A percentile compares a stretch with the other conserved stretches of the same genome.
Conservation (phyloP, 2,888 invertebrate species). For the Ophion ellenae region DNA sequence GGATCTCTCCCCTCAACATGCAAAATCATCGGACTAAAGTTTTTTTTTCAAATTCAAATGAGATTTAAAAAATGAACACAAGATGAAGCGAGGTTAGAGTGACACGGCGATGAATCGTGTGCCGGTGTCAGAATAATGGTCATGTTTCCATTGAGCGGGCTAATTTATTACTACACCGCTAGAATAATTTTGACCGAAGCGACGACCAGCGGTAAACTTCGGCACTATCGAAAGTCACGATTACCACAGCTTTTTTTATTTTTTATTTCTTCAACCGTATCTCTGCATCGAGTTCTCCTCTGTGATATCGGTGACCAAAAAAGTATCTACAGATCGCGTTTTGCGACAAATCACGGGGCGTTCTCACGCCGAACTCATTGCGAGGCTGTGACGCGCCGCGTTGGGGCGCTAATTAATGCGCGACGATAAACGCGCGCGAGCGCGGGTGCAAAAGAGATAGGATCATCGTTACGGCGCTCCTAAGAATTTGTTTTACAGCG, state of each 20-base stretch:
- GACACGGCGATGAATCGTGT: background rate
- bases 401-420: background rate
- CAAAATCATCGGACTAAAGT: background rate
- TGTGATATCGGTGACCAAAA: background rate
- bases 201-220: background rate
- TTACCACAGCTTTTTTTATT: background rate
- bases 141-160: background rate
- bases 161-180: background rate
- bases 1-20: background rate
- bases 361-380: background rate
- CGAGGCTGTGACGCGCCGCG: background rate
- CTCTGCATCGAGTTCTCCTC: background rate
- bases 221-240: background rate
- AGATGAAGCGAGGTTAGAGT: background rate
- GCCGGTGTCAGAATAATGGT: background rate
- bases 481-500: conserved; percentile 22
- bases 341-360: background rate
- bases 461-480: conserved; percentile 3
- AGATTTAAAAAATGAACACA: background rate
- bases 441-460: background rate
- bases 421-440: background rate
- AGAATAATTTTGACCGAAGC: background rate
- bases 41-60: background rate
- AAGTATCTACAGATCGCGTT: background rate
- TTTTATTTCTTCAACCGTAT: background rate